A percentile compares a stretch with the other conserved stretches of the same genome.
Conservation (phyloP, 2,888 invertebrate genomes). For the Trichopria drosophilae region DNA sequence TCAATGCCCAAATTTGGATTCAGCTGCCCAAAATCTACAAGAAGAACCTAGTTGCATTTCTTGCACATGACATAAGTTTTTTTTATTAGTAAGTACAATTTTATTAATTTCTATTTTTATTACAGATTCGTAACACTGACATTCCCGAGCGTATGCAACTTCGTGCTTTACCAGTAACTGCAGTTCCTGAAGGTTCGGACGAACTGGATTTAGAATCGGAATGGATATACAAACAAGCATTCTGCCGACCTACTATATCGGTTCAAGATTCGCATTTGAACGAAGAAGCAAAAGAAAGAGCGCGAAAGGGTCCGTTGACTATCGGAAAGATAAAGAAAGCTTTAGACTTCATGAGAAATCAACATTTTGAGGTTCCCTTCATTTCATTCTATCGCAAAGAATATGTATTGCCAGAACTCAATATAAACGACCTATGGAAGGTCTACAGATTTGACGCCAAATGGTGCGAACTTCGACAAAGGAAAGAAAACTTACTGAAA, state of each 20-base stretch:
- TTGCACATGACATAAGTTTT: too few relatives aligned
- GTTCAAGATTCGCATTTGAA: constrained; percentile 69
- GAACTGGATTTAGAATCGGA: constrained; percentile 94
- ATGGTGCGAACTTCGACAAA: constrained; percentile 86
- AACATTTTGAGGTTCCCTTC: constrained; percentile 95
- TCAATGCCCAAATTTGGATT: too few relatives aligned
- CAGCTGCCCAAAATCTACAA: too few relatives aligned
- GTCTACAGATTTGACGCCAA: constrained; percentile 95
- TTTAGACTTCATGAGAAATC: constrained; percentile 93
- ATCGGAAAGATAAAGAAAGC: constrained; percentile 92
- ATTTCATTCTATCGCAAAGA: constrained; percentile 99
- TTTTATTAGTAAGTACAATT: too few relatives aligned
- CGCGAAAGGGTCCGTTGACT: constrained; percentile 70
- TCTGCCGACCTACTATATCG: constrained; percentile 81
- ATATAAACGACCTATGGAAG: constrained; percentile 95
- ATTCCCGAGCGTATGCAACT: constrained; percentile 92
- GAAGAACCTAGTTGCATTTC: too few relatives aligned
- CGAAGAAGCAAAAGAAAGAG: constrained; percentile 60
- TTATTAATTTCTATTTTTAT: too few relatives aligned
- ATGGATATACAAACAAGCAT: constrained; percentile 96
- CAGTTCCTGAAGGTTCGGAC: constrained; percentile 78
- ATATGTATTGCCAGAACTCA: constrained; percentile 91
- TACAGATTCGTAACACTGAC: constrained; percentile 79
- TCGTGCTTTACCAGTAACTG: constrained; percentile 81
- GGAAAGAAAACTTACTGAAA: constrained; percentile 80